These are phyloP conservation scores for Saguinus midas DNA, from an alignment of 2,113 vertebrate genomes.

Conservation along the genomic window DNA sequence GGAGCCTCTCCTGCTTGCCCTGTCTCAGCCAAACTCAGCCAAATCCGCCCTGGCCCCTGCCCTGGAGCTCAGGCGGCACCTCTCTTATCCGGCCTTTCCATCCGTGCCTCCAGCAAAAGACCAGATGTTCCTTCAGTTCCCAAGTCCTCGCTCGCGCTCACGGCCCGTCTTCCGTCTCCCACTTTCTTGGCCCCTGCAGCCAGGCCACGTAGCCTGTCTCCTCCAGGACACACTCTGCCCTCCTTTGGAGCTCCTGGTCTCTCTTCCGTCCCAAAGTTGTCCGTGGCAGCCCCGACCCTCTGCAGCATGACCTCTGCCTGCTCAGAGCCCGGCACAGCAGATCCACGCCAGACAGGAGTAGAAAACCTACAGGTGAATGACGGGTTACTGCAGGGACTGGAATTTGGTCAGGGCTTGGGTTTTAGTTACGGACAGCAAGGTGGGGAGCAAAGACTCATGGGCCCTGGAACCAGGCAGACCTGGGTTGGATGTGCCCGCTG, in stretches of 20 bases:
- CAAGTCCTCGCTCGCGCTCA: not conserved
- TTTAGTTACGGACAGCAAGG: not conserved
- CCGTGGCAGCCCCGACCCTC: rapidly evolving
- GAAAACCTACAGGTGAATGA: not conserved
- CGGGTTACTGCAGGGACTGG: rapidly evolving
- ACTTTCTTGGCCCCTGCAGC: not conserved
- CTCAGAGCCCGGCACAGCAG: rapidly evolving
- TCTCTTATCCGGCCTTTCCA: not conserved
- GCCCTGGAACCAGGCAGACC: not conserved
- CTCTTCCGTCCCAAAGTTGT: not conserved
- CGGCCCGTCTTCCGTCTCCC: rapidly evolving
- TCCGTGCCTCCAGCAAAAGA: not conserved
- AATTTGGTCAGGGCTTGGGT: not conserved
- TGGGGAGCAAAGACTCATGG: not conserved
- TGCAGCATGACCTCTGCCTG: rapidly evolving
- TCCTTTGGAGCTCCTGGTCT: not conserved
- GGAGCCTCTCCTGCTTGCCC: not conserved
- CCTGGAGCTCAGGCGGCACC: rapidly evolving
- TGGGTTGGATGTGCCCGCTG: not conserved
- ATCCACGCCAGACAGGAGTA: rapidly evolving
- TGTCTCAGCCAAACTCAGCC: not conserved
- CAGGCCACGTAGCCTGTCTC: rapidly evolving
- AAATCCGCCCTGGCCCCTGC: too few species aligned
- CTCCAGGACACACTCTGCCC: rapidly evolving
- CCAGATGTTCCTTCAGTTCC: rapidly evolving